Evolutionary conservation across 1,140 invertebrate species (phyloP).

Genomic region (Delia radicum): DNA sequence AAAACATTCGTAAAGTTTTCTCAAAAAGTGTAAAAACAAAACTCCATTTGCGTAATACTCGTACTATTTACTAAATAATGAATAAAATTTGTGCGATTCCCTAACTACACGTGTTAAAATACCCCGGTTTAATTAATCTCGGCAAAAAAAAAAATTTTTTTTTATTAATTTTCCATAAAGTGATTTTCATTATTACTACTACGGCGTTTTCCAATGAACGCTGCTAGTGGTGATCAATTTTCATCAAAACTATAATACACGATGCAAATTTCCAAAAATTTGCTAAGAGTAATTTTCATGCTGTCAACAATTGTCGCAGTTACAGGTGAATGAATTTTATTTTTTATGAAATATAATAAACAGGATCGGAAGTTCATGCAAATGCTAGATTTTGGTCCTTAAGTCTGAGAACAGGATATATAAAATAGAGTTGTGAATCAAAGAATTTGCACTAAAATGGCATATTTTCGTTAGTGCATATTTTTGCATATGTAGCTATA

Average conservation of each 20-base stretch:
- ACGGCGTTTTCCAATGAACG: slow-evolving; percentile 6
- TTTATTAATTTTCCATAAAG: not conserved
- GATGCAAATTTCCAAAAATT: slow-evolving; percentile 31
- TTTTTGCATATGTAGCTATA: no score
- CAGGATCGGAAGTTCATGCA: no score
- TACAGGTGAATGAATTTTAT: slow-evolving; percentile 37
- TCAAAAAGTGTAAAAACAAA: not conserved
- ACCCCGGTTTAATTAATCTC: not conserved
- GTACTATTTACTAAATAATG: no score
- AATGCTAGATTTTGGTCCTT: no score
- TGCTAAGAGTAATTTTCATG: slow-evolving; percentile 54
- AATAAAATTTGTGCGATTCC: not conserved
- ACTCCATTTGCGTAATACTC: no score
- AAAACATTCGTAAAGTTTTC: not conserved
- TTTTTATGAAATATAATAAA: not conserved
- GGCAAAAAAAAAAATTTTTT: not conserved
- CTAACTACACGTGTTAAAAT: not conserved
- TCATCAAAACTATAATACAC: not conserved
- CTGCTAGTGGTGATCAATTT: slow-evolving; percentile 26
- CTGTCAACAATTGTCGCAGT: slow-evolving; percentile 55
- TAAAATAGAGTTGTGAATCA: no score
- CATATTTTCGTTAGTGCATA: no score
- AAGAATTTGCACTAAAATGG: no score
- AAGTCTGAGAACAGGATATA: no score
- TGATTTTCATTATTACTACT: slow-evolving; percentile 4